Base-by-base conservation (phyloP, 2,113 vertebrate genomes). In the Halcyon malimbica region DNA sequence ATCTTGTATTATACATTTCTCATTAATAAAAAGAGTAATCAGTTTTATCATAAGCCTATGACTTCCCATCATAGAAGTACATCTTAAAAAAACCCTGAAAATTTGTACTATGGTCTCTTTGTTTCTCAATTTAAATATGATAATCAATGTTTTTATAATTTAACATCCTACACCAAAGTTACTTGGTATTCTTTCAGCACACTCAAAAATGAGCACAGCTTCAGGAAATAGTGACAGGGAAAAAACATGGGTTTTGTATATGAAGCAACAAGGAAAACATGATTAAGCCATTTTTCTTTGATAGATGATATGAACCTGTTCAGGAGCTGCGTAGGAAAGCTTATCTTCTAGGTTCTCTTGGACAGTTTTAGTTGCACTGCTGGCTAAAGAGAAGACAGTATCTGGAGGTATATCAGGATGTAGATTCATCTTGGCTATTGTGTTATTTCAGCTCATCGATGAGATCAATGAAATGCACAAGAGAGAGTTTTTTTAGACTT, bases 381-480 rank as follows among this genome's bases (percentile, higher is more conserved):
- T 80, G 76, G n/a, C 56, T 62, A 77, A 79, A 91, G 20, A 79
- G 48, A 60, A 93, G 63, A 90, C 65, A 95, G 1, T 69, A 90
- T 69, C 53, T 91, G 57, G 24, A 94, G 5, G 29, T 53, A 71
- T 39, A 53, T 85, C 9, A 37, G 59, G 41, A 91, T 31, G 48
- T 19, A 85, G 78, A 90, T 85, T 69, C 59, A 69, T 79, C 91
- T 90, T 83, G 26, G 31, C 44, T 83, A 57, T 69, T 90, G 56
- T 57, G 50, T 89, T 95, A 41, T n/a, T 88, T 86, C 59, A 88
- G 44, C 33, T 88, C 50, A 92, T 77, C 11, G 9, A 53, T 73
- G 62, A 78, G 62, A 95, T 89, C 81, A 94, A 64, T 73, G 62
- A 94, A 96, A 91, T 69, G n/a, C 71, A 68, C 23, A 41, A 60